Base-by-base conservation (phyloP, 2,888 invertebrate species). In the Philonicus albiceps region DNA sequence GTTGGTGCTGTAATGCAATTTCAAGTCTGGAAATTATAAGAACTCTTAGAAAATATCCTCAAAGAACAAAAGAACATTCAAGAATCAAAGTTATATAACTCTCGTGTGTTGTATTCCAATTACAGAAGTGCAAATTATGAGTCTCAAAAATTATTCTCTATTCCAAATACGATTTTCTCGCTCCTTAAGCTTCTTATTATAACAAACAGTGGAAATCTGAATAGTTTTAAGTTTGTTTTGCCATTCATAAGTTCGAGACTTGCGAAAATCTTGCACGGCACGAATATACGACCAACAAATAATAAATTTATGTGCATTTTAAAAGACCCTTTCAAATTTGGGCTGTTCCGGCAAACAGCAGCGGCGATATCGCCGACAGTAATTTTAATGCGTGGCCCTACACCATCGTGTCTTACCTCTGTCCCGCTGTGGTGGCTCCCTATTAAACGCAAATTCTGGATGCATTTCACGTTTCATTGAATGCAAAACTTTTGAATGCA, bases 401-500 rank as follows among this genome's bases (percentile, higher is more conserved):
- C n/a, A n/a, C 78, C 43, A 30, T 49, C 19, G n/a, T n/a, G n/a
- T n/a, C n/a, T n/a, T 7, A 16, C 49, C 30, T 53, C 49, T 13
- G 19, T 3, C 27, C n/a, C 49, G 78, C 78, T 34, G 40, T 40
- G 34, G 40, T 30, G 0, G 64, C 64, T n/a, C n/a, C n/a, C 64
- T 76, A 76, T 78, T 49, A 37, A 78, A 49, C 19, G 22, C 22
- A 27, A 49, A 78, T 78, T 78, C 49, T 27, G 49, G 30, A 78
- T 78, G 78, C 78, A 78, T 78, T 78, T 78, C 78, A 78, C 78
- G 78, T 78, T 78, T 78, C 78, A 78, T 78, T 78, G 78, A 78
- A 78, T 78, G 78, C 78, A 78, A 78, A 78, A 78, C 78, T 49
- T 78, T 78, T 40, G 78, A 78, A 78, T 78, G 78, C 78, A 49